A percentile compares a stretch with the other conserved stretches of the same genome.
Conservation (phyloP, 2,113 vertebrate species). For the Peromyscus californicus region DNA sequence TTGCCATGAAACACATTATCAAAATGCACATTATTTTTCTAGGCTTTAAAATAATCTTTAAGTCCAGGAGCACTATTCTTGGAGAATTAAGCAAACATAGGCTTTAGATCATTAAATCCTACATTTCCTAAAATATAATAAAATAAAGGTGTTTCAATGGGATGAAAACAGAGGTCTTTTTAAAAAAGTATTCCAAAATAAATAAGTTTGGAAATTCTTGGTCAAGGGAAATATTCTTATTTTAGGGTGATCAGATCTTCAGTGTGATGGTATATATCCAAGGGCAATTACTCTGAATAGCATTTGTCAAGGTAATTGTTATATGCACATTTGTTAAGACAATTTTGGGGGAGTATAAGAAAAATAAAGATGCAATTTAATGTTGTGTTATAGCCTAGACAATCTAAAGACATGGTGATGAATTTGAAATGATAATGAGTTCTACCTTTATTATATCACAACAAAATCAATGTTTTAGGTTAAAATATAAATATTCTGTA, state of each 20-base stretch:
- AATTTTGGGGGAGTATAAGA: not conserved
- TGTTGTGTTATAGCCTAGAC: not conserved
- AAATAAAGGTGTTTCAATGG: not conserved
- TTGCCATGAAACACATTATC: not conserved
- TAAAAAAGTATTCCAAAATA: not conserved
- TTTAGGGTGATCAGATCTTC: not conserved
- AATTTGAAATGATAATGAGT: not conserved
- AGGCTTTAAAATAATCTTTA: not conserved
- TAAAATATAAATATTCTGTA: not conserved
- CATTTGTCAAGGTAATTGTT: not conserved
- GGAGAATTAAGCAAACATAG: not conserved
- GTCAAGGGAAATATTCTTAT: not conserved
- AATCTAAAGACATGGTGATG: not conserved
- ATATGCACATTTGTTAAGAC: not conserved
- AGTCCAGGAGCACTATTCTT: not conserved
- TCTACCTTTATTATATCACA: not conserved
- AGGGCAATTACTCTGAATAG: not conserved
- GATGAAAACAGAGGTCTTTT: not conserved
- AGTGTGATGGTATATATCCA: not conserved
- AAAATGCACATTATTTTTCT: not conserved
- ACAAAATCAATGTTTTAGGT: not conserved
- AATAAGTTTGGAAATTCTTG: not conserved
- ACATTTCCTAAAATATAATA: not conserved
- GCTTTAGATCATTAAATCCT: not conserved
- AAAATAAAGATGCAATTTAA: not conserved